phyloP scores from a whole-genome alignment of 1,140 invertebrate genomes.

The Antheraea pernyi region DNA sequence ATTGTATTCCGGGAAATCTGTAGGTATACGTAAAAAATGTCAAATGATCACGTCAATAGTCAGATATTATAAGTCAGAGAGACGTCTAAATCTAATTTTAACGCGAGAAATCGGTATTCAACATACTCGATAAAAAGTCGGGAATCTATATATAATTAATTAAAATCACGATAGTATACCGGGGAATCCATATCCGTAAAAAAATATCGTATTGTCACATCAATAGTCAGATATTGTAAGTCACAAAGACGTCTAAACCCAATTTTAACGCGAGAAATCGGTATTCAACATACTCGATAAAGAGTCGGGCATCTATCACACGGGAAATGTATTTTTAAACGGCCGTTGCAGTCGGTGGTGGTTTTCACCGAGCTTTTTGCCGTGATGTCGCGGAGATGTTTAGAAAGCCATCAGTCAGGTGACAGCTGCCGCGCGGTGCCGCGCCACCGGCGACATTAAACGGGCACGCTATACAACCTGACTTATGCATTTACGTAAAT shows the following conservation, averaged over 20 bases:
- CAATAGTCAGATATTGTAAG: too few species aligned
- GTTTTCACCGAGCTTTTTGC: slow-evolving; percentile 71
- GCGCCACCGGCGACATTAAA: slow-evolving; percentile 50
- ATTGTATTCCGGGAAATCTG: too few species aligned
- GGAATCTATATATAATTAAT: too few species aligned
- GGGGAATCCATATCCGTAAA: too few species aligned
- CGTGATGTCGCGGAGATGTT: slow-evolving; percentile 52
- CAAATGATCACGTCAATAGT: too few species aligned
- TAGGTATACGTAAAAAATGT: too few species aligned
- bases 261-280: slow-evolving; percentile 7
- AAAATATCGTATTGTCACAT: too few species aligned
- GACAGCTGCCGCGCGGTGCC: slow-evolving; percentile 20
- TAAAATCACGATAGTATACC: too few species aligned
- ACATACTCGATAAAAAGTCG: too few species aligned
- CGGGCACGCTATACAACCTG: slow-evolving; percentile 28
- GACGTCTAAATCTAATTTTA: too few species aligned
- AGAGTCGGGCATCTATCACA: slow-evolving; percentile 35
- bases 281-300: slow-evolving; percentile 1
- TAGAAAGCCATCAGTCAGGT: slow-evolving; percentile 74
- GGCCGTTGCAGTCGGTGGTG: slow-evolving; percentile 59
- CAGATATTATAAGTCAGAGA: too few species aligned
- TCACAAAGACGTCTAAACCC: neutral
- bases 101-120: too few species aligned
- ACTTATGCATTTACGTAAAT: slow-evolving; percentile 41
- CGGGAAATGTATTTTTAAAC: slow-evolving; percentile 56